Conservation (phyloP, 2,113 vertebrate species). For the Callocephalon fimbriatum region DNA sequence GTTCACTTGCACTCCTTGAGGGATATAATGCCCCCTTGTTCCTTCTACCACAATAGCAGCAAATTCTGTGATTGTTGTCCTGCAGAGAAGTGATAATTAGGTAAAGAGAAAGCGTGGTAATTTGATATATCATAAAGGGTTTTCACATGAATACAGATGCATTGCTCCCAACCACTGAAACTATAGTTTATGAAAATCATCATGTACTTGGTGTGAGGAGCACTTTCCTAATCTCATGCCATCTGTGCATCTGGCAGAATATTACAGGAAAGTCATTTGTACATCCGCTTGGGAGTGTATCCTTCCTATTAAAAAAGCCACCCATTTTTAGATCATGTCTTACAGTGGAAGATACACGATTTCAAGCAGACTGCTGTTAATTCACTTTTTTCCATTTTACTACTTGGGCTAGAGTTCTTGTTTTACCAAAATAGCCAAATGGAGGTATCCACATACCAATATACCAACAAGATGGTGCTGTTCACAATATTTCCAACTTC, state of each 20-base stretch:
- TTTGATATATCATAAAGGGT: neutral
- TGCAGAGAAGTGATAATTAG: slow-evolving; percentile 23
- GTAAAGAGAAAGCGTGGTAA: neutral
- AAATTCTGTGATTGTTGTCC: neutral
- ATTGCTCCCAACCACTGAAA: neutral
- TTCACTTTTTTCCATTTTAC: neutral
- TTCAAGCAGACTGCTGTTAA: neutral
- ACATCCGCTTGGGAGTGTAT: neutral
- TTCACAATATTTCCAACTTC: neutral
- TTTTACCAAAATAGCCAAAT: neutral
- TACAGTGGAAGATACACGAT: neutral
- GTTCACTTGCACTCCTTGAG: neutral
- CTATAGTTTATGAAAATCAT: slow-evolving; percentile 15
- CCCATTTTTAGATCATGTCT: neutral
- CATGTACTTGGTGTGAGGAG: neutral
- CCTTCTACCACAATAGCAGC: neutral
- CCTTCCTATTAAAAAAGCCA: neutral
- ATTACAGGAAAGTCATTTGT: neutral
- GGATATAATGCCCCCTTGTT: neutral
- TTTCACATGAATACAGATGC: slow-evolving; percentile 17
- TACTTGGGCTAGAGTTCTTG: neutral
- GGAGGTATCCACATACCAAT: neutral
- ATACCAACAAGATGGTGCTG: neutral
- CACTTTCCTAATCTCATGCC: neutral
- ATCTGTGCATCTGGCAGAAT: slow-evolving; percentile 51